A percentile compares a stretch with the other conserved stretches of the same genome.
Evolutionary conservation across 1,140 invertebrate species (phyloP).

Genomic region (Drosophila kohkoa): DNA sequence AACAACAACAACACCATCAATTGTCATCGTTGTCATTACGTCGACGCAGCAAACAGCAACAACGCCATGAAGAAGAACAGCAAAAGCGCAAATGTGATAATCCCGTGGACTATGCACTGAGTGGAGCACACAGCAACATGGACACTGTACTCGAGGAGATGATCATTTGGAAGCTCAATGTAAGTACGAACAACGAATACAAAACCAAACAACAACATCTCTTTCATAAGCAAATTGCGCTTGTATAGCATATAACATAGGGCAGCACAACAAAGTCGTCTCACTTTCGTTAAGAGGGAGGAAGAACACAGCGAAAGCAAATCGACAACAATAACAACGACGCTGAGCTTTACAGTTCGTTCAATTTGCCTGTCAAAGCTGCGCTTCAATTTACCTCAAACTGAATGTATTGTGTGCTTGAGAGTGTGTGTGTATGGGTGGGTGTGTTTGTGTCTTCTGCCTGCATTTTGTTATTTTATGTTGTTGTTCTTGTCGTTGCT

Average conservation of each 20-base stretch:
- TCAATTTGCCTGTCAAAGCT: conserved; percentile 19
- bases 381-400: conserved; percentile 13
- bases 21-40: conserved; percentile 10
- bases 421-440: neutral
- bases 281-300: neutral
- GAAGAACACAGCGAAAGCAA: neutral
- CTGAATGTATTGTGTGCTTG: neutral
- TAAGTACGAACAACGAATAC: conserved; percentile 48
- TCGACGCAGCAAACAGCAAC: conserved; percentile 27
- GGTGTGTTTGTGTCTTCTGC: conserved; percentile 21
- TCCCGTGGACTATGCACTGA: conserved; percentile 70
- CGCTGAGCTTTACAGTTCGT: neutral
- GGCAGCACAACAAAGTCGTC: neutral
- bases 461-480: conserved; percentile 38
- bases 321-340: conserved; percentile 2
- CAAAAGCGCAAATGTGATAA: conserved; percentile 58
- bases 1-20: conserved; percentile 17
- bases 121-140: conserved; percentile 64
- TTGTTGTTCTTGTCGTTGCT: conserved; percentile 26
- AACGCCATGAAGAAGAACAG: neutral
- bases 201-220: neutral
- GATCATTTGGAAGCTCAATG: conserved; percentile 73
- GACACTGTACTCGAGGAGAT: conserved; percentile 71
- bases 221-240: neutral
- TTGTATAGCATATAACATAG: conserved; percentile 4